Conservation (phyloP, 2,113 vertebrate species). For the Craseonycteris thonglongyai region DNA sequence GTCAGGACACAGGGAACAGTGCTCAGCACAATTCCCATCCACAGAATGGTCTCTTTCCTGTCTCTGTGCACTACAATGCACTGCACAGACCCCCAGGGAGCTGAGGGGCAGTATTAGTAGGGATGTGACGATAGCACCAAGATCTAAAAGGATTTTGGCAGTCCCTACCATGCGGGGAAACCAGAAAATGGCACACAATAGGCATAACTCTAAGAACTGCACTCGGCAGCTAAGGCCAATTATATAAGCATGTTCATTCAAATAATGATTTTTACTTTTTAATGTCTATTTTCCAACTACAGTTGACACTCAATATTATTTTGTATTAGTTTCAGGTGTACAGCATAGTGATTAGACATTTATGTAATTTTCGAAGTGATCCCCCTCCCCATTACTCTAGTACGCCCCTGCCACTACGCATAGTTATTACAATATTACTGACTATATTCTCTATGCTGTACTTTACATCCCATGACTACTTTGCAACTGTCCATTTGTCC, state of each 20-base stretch:
- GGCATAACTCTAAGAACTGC: neutral
- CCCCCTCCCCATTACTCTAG: too few relatives aligned
- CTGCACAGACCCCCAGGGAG: neutral
- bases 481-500: too few relatives aligned
- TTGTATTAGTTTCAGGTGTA: too few relatives aligned
- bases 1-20: fast-evolving
- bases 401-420: too few relatives aligned
- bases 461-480: too few relatives aligned
- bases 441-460: too few relatives aligned
- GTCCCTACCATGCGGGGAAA: fast-evolving
- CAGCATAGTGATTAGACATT: too few relatives aligned
- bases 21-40: fast-evolving
- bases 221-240: neutral
- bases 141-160: neutral
- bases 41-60: fast-evolving
- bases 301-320: too few relatives aligned
- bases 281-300: too few relatives aligned
- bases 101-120: fast-evolving
- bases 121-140: neutral
- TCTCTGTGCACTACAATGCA: fast-evolving
- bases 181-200: fast-evolving
- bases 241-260: neutral
- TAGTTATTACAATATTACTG: too few relatives aligned
- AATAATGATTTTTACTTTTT: too few relatives aligned
- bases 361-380: too few relatives aligned